Evolutionary conservation across 2,888 invertebrate species (phyloP).

Genomic region (Cepaea hortensis): DNA sequence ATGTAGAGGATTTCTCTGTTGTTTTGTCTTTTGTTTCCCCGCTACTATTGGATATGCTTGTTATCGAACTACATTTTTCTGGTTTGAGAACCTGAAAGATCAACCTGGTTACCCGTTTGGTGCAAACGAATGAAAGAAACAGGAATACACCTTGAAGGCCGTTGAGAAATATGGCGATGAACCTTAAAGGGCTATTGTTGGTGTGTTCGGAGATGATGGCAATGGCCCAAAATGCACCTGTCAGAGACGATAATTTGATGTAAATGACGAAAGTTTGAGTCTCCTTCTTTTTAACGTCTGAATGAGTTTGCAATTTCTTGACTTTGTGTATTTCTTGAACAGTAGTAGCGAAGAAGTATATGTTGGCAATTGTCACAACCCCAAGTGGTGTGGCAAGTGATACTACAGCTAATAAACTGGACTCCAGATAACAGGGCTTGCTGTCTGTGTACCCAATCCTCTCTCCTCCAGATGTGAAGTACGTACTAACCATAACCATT

Average conservation of each 20-base stretch:
- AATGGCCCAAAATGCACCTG: conserved; percentile 37
- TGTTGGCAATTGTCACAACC: not conserved
- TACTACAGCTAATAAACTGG: not conserved
- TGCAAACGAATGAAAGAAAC: conserved; percentile 41
- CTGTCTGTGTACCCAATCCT: conserved; percentile 32
- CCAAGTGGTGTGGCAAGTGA: conserved; percentile 23
- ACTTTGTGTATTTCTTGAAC: conserved; percentile 32
- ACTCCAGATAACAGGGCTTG: conserved; percentile 15
- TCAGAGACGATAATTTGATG: conserved; percentile 43
- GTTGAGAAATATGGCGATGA: conserved; percentile 34
- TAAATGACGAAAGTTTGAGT: conserved; percentile 28
- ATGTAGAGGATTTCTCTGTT: not conserved
- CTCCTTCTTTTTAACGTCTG: conserved; percentile 7
- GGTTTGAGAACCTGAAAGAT: not conserved
- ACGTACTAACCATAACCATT: not conserved
- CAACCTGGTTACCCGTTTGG: conserved; percentile 25
- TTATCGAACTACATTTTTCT: not conserved
- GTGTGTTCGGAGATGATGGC: conserved; percentile 21
- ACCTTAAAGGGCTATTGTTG: conserved; percentile 27
- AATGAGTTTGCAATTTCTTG: conserved; percentile 17
- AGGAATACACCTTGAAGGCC: conserved; percentile 41
- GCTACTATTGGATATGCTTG: not conserved
- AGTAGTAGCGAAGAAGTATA: conserved; percentile 22
- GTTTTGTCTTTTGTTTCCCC: not conserved
- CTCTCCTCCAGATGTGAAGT: not conserved